phyloP scores from a whole-genome alignment of 2,113 vertebrate genomes.

The Todiramphus saurophagus region DNA sequence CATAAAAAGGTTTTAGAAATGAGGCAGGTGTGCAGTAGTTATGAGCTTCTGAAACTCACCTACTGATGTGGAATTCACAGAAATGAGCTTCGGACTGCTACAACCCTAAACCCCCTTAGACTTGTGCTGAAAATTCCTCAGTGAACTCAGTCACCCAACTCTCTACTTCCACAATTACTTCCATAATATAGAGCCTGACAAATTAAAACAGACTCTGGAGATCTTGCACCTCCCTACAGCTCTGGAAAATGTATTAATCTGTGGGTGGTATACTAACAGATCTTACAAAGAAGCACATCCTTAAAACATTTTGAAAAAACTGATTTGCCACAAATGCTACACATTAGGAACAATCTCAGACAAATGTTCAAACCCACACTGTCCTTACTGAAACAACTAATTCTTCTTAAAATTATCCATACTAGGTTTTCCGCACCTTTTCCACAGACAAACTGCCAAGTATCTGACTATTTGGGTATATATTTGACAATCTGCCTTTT shows the following conservation, averaged over 20 bases:
- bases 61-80: neutral
- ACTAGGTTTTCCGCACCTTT: neutral
- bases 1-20: constrained; percentile 7
- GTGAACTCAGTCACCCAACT: neutral
- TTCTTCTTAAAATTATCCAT: neutral
- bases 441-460: neutral
- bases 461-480: neutral
- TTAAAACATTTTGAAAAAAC: neutral
- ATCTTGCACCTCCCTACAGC: neutral
- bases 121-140: neutral
- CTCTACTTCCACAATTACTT: neutral
- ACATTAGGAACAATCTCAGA: neutral
- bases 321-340: neutral
- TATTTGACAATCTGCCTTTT: neutral
- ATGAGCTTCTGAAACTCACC: neutral
- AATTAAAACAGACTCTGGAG: neutral
- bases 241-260: neutral
- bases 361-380: neutral
- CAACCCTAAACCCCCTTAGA: neutral
- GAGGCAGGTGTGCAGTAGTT: neutral
- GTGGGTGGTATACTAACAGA: neutral
- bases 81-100: neutral
- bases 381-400: neutral
- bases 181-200: neutral
- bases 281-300: neutral